Percentiles rank a stretch among this genome's conserved stretches.
Conservation (phyloP, 2,113 vertebrate genomes). For the Phrynosoma platyrhinos region DNA sequence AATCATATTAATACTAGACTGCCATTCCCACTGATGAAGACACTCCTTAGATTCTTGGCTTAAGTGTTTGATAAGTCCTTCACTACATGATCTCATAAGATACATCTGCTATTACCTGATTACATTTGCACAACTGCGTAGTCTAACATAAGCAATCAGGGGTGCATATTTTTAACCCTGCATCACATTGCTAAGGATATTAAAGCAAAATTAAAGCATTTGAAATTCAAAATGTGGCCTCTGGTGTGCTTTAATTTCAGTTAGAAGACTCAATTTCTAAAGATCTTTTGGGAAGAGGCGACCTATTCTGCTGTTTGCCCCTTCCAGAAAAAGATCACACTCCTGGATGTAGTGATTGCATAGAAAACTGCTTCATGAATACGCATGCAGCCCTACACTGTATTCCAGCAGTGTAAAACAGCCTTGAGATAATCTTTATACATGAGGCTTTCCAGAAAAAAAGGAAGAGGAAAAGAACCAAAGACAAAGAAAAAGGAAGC, state of each 20-base stretch:
- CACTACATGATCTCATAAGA: not conserved
- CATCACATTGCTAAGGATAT: not conserved
- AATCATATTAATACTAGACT: not conserved
- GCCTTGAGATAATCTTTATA: not conserved
- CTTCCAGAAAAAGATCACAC: not conserved
- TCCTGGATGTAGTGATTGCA: not conserved
- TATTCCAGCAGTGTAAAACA: not conserved
- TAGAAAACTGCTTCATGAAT: not conserved
- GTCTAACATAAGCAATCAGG: not conserved
- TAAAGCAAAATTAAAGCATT: not conserved
- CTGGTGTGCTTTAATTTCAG: not conserved
- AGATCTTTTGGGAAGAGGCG: not conserved
- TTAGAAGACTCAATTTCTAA: not conserved
- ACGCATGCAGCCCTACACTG: not conserved
- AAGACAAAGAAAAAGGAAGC: not conserved
- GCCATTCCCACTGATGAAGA: not conserved
- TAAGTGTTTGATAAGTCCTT: not conserved
- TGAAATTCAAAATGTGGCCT: not conserved
- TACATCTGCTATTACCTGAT: slow-evolving; percentile 16
- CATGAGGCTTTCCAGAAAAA: not conserved
- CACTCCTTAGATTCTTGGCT: not conserved
- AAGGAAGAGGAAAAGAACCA: too few relatives aligned
- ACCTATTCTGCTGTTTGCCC: not conserved
- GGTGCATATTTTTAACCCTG: not conserved
- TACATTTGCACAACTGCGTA: not conserved